Evolutionary conservation across 2,797 vertebrate genomes (phyloP).

Genomic region (Hyperoplus immaculatus): DNA sequence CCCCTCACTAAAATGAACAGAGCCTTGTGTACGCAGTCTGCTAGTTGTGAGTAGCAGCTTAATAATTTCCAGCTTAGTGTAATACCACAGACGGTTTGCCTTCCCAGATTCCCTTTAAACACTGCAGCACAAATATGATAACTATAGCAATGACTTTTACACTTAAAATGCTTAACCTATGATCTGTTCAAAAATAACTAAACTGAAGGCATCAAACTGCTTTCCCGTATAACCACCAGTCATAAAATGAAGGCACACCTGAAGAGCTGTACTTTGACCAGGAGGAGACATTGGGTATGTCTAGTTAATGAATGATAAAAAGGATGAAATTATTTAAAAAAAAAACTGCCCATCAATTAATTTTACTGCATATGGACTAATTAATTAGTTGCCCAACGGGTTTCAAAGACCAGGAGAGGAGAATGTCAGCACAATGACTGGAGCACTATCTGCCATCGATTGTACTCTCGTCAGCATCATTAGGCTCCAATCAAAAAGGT

Average conservation of each 20-base stretch:
- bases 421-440: background rate
- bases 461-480: background rate
- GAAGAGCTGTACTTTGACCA: background rate
- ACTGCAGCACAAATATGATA: constrained; percentile 33
- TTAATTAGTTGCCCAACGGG: constrained; percentile 9
- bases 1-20: constrained; percentile 43
- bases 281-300: background rate
- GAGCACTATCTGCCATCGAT: background rate
- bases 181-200: background rate
- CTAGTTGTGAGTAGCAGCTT: constrained; percentile 68
- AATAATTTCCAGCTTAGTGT: constrained; percentile 60
- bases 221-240: background rate
- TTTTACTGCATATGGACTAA: constrained; percentile 1
- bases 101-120: constrained; percentile 57
- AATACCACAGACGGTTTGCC: constrained; percentile 55
- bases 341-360: background rate
- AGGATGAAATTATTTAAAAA: background rate
- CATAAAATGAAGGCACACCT: background rate
- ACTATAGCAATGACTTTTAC: background rate
- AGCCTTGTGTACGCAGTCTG: constrained; percentile 40
- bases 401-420: background rate
- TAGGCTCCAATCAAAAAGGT: background rate
- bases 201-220: background rate
- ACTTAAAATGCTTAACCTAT: background rate
- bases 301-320: background rate